Base-by-base conservation (phyloP, 2,888 invertebrate species). In the Eilema depressum region DNA sequence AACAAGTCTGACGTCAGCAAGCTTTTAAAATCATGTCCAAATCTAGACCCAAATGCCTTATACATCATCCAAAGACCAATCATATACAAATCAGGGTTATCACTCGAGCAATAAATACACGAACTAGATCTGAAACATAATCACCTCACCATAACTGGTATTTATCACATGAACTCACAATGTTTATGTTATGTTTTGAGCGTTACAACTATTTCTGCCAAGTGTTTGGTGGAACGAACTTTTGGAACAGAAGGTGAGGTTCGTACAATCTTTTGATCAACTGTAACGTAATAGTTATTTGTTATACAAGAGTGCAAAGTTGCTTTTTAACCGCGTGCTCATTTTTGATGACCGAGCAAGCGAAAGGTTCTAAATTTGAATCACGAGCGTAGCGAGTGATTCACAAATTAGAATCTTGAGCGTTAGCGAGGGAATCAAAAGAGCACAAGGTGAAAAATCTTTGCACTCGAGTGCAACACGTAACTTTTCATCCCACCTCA, bases 171-270 rank as follows among this genome's bases (percentile, higher is more conserved):
- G 86, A 83, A 83, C 82, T 83, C 78, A 76, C 81, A 78, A 84
- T 87, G 86, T 89, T 89, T 85, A 85, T 84, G 85, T 85, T 88
- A 83, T 82, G 84, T 85, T 86, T 83, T 78, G 85, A 87, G 85
- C 83, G 88, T 88, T 90, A 89, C 88, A 88, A 89, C 88, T 89
- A 91, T 92, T 91, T 88, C 91, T 88, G 83, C 84, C 85, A 84
- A 84, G 87, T 85, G 83, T 84, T 83, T 73, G 81, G 76, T 77
- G 64, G 66, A 8, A 68, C 28, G 28, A 8, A 47, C 73, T 53
- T 10, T 26, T n/a, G 20, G 23, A 56, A 33, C 73, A 84, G 83
- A 77, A 78, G 81, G 60, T 77, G 69, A 64, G 41, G 71, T 72
- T 12, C 59, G 63, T 57, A 12, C 26, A 25, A 53, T n/a, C n/a